phyloP scores from a whole-genome alignment of 2,888 invertebrate genomes.

The Rhodophaea formosa region DNA sequence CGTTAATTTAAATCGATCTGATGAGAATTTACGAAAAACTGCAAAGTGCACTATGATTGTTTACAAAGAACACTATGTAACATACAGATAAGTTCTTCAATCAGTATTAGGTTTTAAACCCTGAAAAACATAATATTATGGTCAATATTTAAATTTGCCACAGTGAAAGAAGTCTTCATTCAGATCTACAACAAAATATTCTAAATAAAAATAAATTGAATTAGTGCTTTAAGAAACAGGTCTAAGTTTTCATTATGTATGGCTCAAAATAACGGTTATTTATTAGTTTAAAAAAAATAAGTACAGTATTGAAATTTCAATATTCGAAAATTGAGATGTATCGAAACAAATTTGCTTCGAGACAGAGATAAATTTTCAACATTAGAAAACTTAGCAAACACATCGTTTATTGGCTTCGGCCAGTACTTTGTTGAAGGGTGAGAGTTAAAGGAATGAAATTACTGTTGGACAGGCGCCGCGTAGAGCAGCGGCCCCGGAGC shows the following conservation, averaged over 20 bases:
- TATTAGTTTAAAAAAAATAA: conserved; percentile 5
- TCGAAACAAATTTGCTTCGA: background rate
- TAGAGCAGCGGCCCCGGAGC: conserved; percentile 80
- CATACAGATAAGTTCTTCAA: background rate
- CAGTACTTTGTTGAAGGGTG: conserved; percentile 20
- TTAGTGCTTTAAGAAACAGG: conserved; percentile 38
- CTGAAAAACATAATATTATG: conserved; percentile 20
- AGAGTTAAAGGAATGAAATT: conserved; percentile 45
- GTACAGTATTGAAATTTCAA: conserved; percentile 9
- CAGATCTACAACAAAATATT: conserved; percentile 66
- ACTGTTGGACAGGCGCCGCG: conserved; percentile 88
- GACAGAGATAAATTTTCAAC: background rate
- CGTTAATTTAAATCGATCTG: conserved; percentile 67
- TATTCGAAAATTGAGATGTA: conserved; percentile 22
- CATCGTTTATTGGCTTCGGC: conserved; percentile 5
- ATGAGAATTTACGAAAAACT: conserved; percentile 63
- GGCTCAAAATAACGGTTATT: background rate
- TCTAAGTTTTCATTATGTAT: conserved; percentile 26
- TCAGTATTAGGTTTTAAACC: background rate
- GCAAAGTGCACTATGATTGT: conserved; percentile 30
- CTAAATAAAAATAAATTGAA: conserved; percentile 44
- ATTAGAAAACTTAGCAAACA: background rate
- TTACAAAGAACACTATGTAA: conserved; percentile 15
- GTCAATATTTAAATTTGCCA: background rate
- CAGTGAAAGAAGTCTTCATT: conserved; percentile 53